These are phyloP conservation scores for Esox lucius DNA, from an alignment of 2,797 vertebrate species.

Conservation along the genomic window DNA sequence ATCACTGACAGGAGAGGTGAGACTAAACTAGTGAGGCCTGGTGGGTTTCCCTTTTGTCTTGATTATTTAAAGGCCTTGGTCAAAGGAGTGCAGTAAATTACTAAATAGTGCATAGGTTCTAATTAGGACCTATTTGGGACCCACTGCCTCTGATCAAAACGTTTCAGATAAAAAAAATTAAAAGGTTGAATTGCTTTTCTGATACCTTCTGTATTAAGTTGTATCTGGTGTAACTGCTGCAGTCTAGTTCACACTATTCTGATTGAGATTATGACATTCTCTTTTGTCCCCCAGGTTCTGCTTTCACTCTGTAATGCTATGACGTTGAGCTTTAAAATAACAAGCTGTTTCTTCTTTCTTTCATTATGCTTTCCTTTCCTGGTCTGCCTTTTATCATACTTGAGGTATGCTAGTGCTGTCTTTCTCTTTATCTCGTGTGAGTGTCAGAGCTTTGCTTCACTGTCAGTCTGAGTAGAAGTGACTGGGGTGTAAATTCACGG, in stretches of 20 bases:
- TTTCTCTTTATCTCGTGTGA: background rate
- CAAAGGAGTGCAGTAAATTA: too few relatives aligned
- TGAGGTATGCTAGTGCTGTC: background rate
- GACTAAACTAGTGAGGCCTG: constrained; percentile 22
- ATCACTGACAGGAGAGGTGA: constrained; percentile 80
- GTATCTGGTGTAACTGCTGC: background rate
- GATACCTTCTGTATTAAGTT: background rate
- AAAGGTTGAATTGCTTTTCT: constrained; percentile 32
- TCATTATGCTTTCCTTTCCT: background rate
- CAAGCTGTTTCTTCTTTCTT: background rate
- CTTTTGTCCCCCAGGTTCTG: background rate
- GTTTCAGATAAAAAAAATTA: too few relatives aligned
- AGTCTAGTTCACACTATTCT: background rate
- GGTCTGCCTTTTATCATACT: background rate
- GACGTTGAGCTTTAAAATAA: background rate
- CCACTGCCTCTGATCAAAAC: background rate
- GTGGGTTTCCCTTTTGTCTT: too few relatives aligned
- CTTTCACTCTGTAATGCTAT: background rate
- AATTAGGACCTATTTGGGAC: too few relatives aligned
- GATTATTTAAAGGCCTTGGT: too few relatives aligned
- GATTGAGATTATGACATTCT: background rate
- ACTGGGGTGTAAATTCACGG: background rate
- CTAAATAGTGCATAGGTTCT: too few relatives aligned
- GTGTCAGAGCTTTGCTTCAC: background rate
- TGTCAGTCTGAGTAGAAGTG: background rate